These are phyloP conservation scores for Xyliphius kryptos DNA, from an alignment of 2,113 vertebrate species.

Conservation along the genomic window DNA sequence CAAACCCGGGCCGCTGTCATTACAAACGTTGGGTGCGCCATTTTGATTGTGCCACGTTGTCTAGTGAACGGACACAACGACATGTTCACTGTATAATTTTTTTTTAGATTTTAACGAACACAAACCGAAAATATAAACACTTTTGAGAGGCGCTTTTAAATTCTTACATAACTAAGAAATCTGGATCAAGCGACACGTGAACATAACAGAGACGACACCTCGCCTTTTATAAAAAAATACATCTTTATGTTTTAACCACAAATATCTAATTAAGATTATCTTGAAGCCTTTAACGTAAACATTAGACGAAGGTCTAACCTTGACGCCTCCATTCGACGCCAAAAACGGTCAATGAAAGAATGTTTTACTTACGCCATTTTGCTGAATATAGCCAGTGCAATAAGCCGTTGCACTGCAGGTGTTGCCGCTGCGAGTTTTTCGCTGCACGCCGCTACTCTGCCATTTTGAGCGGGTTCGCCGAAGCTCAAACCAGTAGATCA, in stretches of 20 bases:
- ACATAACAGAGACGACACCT: too few relatives aligned
- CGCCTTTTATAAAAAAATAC: too few relatives aligned
- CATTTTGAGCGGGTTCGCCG: conserved; percentile 49
- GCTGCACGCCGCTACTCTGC: conserved; percentile 59
- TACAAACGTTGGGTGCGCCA: conserved; percentile 51
- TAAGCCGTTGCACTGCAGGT: conserved; percentile 63
- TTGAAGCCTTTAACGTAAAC: too few relatives aligned
- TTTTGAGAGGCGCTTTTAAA: too few relatives aligned
- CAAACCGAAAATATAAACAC: too few relatives aligned
- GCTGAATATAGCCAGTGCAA: conserved; percentile 63
- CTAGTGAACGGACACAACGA: conserved; percentile 17
- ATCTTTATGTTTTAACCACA: too few relatives aligned
- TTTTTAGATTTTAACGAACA: not conserved
- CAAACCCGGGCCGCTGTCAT: conserved; percentile 34
- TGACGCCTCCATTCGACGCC: too few relatives aligned
- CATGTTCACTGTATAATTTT: too few relatives aligned
- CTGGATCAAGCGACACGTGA: too few relatives aligned
- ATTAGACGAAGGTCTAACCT: too few relatives aligned
- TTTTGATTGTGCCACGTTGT: conserved; percentile 72
- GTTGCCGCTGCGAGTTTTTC: conserved; percentile 60
- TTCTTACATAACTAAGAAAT: too few relatives aligned
- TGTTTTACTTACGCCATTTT: conserved; percentile 72
- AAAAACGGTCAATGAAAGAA: not conserved
- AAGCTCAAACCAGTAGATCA: conserved; percentile 1
- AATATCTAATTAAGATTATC: too few relatives aligned